phyloP scores from a whole-genome alignment of 2,888 invertebrate species.

The Agrochola circellaris region DNA sequence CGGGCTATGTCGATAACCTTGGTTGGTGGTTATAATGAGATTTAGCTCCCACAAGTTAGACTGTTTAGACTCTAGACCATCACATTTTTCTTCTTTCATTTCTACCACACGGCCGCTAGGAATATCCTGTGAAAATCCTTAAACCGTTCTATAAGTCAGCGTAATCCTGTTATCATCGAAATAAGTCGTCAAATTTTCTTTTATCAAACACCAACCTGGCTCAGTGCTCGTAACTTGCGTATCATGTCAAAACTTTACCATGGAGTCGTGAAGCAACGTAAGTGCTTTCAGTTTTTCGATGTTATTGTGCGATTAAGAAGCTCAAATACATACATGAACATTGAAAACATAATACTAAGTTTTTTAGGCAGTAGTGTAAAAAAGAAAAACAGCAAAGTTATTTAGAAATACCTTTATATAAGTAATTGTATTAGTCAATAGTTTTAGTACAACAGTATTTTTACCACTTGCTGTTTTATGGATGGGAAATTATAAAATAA shows the following conservation, averaged over 20 bases:
- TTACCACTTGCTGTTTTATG: too few species aligned
- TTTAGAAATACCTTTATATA: neutral
- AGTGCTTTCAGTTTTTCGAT: neutral
- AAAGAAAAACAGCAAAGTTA: neutral
- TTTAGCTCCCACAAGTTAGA: neutral
- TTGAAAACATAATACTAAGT: neutral
- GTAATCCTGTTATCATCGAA: slow-evolving; percentile 55
- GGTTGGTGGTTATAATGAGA: neutral
- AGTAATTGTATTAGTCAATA: neutral
- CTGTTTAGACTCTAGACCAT: too few species aligned
- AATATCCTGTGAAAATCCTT: neutral
- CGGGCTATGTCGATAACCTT: neutral
- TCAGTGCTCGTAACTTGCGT: slow-evolving; percentile 52
- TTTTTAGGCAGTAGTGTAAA: neutral
- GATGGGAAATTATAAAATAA: too few species aligned
- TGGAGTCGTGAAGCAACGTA: slow-evolving; percentile 35
- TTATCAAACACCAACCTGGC: slow-evolving; percentile 64
- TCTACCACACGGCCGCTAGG: neutral
- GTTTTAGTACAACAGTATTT: neutral
- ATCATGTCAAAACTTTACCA: slow-evolving; percentile 61
- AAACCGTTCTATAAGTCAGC: slow-evolving; percentile 23
- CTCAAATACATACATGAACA: neutral
- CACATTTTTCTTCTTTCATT: neutral
- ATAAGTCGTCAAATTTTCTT: slow-evolving; percentile 67
- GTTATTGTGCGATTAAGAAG: neutral